Base-by-base conservation (phyloP, 2,113 vertebrate species). In the Phasianus colchicus region DNA sequence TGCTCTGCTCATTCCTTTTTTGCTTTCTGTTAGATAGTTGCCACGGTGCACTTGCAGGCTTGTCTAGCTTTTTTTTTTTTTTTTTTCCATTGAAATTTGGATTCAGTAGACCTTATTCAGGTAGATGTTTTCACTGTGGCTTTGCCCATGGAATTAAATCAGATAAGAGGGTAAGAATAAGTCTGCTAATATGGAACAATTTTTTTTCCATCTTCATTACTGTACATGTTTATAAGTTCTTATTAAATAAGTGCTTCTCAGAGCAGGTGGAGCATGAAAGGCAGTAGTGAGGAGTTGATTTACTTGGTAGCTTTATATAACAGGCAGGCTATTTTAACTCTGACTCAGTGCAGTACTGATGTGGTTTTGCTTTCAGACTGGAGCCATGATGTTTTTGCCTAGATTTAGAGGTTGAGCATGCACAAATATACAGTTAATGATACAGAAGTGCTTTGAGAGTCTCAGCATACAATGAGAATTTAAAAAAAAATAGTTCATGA, bases 301-400 rank as follows among this genome's bases (percentile, higher is more conserved):
- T 96, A 94, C 93, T 78, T 42, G 80, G 76, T 70, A 63, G 88
- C 72, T 96, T 96, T 94, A 93, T 94, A 30, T 96, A 95, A 95
- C 95, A 86, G 65, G 42, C 88, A 48, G 66, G 57, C 85, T 95
- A 92, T 96, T 96, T 96, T 96, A 93, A 80, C 88, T 83, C 5
- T 6, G 88, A 43, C 79, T 88, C 55, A 12, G 40, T 71, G 67
- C 79, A 77, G 52, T 57, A 77, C 4, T 16, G n/a, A 47, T 61
- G 55, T 34, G 75, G 79, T 64, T 91, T 71, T 91, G 60, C 92
- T 91, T 93, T 96, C 76, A 76, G 50, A 52, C 67, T 91, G 13
- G 7, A 88, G 32, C 40, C 1, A 3, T 90, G 75, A 38, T 4
- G 10, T 48, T 95, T 55, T 76, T 91, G 85, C 36, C 71, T 85